Evolutionary conservation across 2,797 vertebrate genomes (phyloP).

Genomic region (Premnoplex brunnescens): DNA sequence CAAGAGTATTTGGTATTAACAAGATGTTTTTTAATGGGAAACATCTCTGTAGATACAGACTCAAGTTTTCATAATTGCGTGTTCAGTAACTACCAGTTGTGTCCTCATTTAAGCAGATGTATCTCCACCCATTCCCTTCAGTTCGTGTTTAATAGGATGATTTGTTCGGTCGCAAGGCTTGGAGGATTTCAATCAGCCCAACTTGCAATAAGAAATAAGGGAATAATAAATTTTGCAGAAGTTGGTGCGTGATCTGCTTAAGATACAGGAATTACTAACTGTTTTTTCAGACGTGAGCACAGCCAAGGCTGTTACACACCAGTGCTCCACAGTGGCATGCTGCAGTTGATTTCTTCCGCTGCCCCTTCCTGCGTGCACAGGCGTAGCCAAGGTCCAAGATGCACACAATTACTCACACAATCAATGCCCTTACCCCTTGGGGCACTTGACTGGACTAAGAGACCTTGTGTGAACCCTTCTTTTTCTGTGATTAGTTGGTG

Average conservation of each 20-base stretch:
- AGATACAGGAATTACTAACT: background rate
- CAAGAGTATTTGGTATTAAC: constrained; percentile 39
- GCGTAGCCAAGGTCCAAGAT: accelerated
- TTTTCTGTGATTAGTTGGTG: background rate
- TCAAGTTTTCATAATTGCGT: background rate
- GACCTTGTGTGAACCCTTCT: background rate
- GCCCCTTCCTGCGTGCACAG: background rate
- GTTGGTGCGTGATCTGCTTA: background rate
- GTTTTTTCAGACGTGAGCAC: background rate
- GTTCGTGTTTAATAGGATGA: background rate
- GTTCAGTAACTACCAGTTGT: background rate
- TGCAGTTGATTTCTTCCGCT: background rate
- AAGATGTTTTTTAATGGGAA: constrained; percentile 45
- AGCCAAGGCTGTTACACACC: background rate
- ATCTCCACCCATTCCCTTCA: constrained; percentile 11
- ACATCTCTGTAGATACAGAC: constrained; percentile 11
- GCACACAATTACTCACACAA: accelerated
- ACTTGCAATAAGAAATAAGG: background rate
- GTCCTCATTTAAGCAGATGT: constrained; percentile 2
- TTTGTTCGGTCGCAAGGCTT: background rate
- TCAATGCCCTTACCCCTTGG: background rate
- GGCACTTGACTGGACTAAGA: background rate
- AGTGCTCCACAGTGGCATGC: background rate
- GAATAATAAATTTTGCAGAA: background rate
- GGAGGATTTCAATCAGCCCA: background rate